These are phyloP conservation scores for Hermodice carunculata DNA, from an alignment of 2,888 invertebrate species.

Conservation along the genomic window DNA sequence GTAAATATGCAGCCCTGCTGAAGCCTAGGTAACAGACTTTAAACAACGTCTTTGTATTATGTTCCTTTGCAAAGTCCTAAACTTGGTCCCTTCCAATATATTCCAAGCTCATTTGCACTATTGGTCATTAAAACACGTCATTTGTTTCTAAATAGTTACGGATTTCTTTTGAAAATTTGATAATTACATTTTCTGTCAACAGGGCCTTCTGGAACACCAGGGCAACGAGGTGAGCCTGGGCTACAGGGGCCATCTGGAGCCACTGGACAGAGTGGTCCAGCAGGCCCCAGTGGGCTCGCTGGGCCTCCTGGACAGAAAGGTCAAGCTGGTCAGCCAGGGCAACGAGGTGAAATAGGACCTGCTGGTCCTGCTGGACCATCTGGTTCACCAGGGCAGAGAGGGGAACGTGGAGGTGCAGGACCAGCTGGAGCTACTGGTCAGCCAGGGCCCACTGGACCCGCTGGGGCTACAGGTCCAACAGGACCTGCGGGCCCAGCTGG, in stretches of 20 bases:
- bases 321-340: conserved; percentile 6
- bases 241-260: background rate
- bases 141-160: too few relatives aligned
- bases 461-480: background rate
- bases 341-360: conserved; percentile 74
- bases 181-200: too few relatives aligned
- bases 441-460: background rate
- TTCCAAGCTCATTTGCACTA: too few relatives aligned
- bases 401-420: background rate
- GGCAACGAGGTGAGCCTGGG: background rate
- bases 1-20: too few relatives aligned
- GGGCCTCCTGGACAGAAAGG: conserved; percentile 18
- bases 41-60: too few relatives aligned
- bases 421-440: background rate
- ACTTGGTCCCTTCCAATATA: too few relatives aligned
- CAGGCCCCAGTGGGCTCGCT: background rate
- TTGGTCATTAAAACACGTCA: too few relatives aligned
- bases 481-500: background rate
- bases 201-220: background rate
- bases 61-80: too few relatives aligned
- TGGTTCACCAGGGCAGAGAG: conserved; percentile 1
- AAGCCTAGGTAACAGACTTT: too few relatives aligned
- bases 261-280: background rate
- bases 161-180: too few relatives aligned
- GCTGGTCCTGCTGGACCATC: conserved; percentile 76